Base-by-base conservation (phyloP, 2,888 invertebrate species). In the Unio delphinus region DNA sequence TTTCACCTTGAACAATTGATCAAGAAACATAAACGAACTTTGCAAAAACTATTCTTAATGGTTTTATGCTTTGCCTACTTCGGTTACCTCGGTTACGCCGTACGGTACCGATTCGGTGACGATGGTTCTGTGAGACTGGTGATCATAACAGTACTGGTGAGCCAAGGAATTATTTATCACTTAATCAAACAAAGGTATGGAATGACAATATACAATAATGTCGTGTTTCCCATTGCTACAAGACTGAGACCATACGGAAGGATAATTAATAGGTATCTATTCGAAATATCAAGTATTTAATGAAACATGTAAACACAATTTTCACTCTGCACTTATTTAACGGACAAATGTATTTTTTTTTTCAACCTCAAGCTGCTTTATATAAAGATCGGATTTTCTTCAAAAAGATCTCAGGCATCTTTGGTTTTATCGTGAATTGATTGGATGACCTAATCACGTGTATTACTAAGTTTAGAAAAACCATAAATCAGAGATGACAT, bases 91-190 rank as follows among this genome's bases (percentile, higher is more conserved):
- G 28, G 62, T 26, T 72, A 72, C 64, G 65, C 68, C 26, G 68
- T 75, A 69, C 56, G 65, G 18, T 61, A 75, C 69, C 57, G 69
- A 17, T 80, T 79, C 64, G 80, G 80, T 17, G 79, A 78, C 61
- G 82, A 82, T 64, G 78, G 78, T 1, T 79, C 80, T 7, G 17
- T 78, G 0, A 70, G 82, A 11, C 69, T 82, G 23, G 67, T 82
- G 26, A 76, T 79, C n/a, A 55, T 77, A 1, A 82, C 82, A 11
- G 15, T 78, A 0, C 57, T 80, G 0, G 69, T 76, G 1, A 20
- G 80, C 5, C 7, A 78, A 15, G 75, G 75, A 55, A 30, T 72
- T 6, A 55, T 65, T 1, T 79, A 75, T 61, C 70, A 75, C 61
- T 67, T 67, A 34, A 28, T 70, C 3, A 79, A 76, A 69, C 73